These are phyloP conservation scores for Phalacrocorax brasilianus DNA, from an alignment of 2,113 vertebrate genomes.

Conservation along the genomic window DNA sequence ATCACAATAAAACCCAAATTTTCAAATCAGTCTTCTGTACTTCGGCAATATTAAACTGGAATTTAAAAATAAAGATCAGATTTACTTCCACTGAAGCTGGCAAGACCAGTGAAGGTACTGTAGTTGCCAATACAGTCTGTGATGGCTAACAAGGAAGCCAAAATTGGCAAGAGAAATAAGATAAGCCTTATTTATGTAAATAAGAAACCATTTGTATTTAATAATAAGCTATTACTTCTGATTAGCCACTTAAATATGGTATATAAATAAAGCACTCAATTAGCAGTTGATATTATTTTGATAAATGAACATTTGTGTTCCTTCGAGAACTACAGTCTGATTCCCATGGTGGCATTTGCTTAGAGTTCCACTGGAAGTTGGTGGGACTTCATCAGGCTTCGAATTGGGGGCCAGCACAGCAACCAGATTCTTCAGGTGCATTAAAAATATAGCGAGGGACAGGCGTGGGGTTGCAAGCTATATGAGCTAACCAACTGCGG, in stretches of 20 bases:
- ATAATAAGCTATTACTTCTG: slow-evolving; percentile 46
- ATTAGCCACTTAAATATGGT: slow-evolving; percentile 40
- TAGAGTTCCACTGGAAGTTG: background rate
- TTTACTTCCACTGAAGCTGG: slow-evolving; percentile 41
- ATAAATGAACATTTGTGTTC: slow-evolving; percentile 47
- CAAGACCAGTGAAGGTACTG: slow-evolving; percentile 3
- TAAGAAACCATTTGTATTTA: slow-evolving; percentile 54
- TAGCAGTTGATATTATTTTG: slow-evolving; percentile 32
- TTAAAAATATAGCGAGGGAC: background rate
- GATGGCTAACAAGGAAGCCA: slow-evolving; percentile 46
- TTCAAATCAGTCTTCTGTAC: background rate
- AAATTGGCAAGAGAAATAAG: slow-evolving; percentile 37
- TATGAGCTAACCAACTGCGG: background rate
- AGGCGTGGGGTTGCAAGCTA: background rate
- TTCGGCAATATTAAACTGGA: background rate
- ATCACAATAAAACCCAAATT: background rate
- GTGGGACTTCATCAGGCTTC: background rate
- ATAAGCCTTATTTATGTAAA: slow-evolving; percentile 52
- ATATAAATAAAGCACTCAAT: slow-evolving; percentile 31
- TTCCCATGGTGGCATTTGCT: background rate
- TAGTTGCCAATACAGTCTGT: slow-evolving; percentile 37
- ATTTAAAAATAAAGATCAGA: slow-evolving; percentile 54
- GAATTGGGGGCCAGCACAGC: background rate
- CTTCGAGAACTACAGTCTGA: background rate
- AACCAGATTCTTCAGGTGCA: background rate